These are phyloP conservation scores for Dendrocopos noguchii DNA, from an alignment of 2,113 vertebrate genomes.

Conservation along the genomic window DNA sequence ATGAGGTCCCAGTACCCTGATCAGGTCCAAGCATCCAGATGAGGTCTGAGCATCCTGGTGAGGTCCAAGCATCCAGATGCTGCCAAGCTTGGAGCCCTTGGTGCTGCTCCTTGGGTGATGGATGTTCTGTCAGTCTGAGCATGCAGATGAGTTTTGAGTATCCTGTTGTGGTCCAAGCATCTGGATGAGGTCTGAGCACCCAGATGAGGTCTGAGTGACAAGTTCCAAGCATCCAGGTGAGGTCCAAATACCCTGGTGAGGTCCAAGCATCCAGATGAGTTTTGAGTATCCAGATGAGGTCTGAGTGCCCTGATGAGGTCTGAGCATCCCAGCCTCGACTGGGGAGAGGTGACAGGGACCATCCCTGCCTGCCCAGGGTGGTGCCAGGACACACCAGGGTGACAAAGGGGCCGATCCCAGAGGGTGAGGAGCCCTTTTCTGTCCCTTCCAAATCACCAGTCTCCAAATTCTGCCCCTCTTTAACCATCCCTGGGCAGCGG, in stretches of 20 bases:
- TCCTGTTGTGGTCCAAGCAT: not conserved
- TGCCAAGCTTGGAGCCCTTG: too few relatives aligned
- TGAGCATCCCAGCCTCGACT: not conserved
- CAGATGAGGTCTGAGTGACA: not conserved
- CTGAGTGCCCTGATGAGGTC: not conserved
- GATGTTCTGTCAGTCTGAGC: not conserved
- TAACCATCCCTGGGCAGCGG: not conserved
- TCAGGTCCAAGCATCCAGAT: too few relatives aligned
- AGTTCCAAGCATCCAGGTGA: not conserved
- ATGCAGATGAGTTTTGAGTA: not conserved
- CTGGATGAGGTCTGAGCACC: not conserved
- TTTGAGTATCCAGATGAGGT: not conserved
- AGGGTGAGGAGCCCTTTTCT: not conserved
- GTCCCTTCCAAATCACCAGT: not conserved
- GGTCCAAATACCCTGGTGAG: not conserved
- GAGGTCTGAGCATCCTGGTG: not conserved
- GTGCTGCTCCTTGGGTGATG: too few relatives aligned
- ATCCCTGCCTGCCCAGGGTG: not conserved
- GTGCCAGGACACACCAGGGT: rapidly evolving
- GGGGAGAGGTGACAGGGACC: not conserved
- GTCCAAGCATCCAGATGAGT: too few relatives aligned
- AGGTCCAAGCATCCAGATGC: not conserved
- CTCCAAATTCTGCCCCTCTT: not conserved
- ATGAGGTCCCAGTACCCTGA: too few relatives aligned
- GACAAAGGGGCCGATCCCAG: rapidly evolving